Evolutionary conservation across 2,888 invertebrate species (phyloP).

Genomic region (Sminthurides aquaticus): DNA sequence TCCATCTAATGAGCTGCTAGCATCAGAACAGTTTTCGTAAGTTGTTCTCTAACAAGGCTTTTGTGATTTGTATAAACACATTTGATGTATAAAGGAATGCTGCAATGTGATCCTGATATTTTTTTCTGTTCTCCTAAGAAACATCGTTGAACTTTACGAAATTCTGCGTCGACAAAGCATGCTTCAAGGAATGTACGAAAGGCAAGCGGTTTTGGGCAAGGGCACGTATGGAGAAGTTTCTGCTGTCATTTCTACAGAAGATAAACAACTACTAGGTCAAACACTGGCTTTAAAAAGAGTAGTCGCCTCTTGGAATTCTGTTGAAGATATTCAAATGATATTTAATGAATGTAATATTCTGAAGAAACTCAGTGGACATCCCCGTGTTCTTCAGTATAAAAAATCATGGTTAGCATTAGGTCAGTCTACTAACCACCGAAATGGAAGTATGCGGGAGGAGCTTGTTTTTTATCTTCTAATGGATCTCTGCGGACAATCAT

Average conservation of each 20-base stretch:
- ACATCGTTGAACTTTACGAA: slow-evolving; percentile 32
- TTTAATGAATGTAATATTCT: slow-evolving; percentile 37
- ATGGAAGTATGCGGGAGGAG: neutral
- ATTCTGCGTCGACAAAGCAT: slow-evolving; percentile 30
- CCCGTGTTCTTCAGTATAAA: slow-evolving; percentile 29
- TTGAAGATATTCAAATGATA: slow-evolving; percentile 31
- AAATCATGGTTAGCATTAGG: slow-evolving; percentile 39
- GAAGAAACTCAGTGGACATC: slow-evolving; percentile 27
- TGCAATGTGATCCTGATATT: no score
- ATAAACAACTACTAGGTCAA: neutral
- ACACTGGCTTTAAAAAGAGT: slow-evolving; percentile 34
- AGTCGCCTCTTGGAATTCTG: slow-evolving; percentile 21
- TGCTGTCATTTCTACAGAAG: slow-evolving; percentile 16
- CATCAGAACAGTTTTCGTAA: slow-evolving; percentile 19
- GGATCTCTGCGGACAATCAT: slow-evolving; percentile 19
- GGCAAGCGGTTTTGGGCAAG: slow-evolving; percentile 22
- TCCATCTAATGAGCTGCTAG: slow-evolving; percentile 25
- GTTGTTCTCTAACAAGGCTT: no score
- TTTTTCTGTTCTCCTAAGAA: no score
- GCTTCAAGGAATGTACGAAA: slow-evolving; percentile 29
- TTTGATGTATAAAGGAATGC: no score
- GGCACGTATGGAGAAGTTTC: slow-evolving; percentile 38
- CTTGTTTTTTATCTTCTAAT: slow-evolving; percentile 24
- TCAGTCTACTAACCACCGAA: neutral
- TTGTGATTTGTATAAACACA: no score